A percentile compares a stretch with the other conserved stretches of the same genome.
Evolutionary conservation across 1,140 invertebrate genomes (phyloP).

Genomic region (Drosophila obscura): DNA sequence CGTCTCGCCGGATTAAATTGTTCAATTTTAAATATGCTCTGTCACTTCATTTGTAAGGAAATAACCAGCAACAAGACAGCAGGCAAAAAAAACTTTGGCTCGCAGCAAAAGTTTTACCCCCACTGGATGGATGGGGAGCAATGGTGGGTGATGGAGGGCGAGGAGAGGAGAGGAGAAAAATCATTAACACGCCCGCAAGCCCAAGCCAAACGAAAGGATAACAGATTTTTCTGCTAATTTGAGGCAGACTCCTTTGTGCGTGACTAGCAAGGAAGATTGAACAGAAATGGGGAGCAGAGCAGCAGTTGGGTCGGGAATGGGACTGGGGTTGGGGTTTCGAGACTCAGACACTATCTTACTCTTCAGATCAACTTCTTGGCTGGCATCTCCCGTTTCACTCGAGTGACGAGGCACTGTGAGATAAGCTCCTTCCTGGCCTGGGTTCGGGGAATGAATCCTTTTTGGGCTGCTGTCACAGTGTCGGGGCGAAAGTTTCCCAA

Average conservation of each 20-base stretch:
- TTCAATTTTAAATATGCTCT: slow-evolving; percentile 84
- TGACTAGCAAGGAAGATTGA: slow-evolving; percentile 49
- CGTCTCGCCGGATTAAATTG: slow-evolving; percentile 79
- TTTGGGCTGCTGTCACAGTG: background rate
- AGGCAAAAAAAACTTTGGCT: slow-evolving; percentile 49
- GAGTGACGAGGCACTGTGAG: slow-evolving; percentile 75
- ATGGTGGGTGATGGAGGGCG: background rate
- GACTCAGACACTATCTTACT: slow-evolving; percentile 67
- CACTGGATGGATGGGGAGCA: background rate
- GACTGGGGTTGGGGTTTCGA: slow-evolving; percentile 1
- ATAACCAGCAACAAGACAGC: slow-evolving; percentile 27
- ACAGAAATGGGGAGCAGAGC: background rate
- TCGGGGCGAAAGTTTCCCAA: slow-evolving; percentile 70
- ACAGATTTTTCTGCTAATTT: slow-evolving; percentile 84
- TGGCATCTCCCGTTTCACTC: slow-evolving; percentile 62
- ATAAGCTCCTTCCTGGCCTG: slow-evolving; percentile 57
- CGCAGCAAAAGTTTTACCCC: slow-evolving; percentile 21
- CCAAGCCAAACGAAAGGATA: slow-evolving; percentile 83
- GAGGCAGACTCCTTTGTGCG: slow-evolving; percentile 82
- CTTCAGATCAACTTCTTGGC: slow-evolving; percentile 75
- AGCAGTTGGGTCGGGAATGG: too few species aligned
- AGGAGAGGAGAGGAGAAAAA: slow-evolving; percentile 54
- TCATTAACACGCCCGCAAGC: slow-evolving; percentile 84
- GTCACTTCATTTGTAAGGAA: slow-evolving; percentile 81
- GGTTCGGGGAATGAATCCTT: slow-evolving; percentile 27